Evolutionary conservation across 1,140 invertebrate genomes (phyloP), one percentile per base, ranked within the genome.

Genomic region (Brachionus plicatilis): DNA sequence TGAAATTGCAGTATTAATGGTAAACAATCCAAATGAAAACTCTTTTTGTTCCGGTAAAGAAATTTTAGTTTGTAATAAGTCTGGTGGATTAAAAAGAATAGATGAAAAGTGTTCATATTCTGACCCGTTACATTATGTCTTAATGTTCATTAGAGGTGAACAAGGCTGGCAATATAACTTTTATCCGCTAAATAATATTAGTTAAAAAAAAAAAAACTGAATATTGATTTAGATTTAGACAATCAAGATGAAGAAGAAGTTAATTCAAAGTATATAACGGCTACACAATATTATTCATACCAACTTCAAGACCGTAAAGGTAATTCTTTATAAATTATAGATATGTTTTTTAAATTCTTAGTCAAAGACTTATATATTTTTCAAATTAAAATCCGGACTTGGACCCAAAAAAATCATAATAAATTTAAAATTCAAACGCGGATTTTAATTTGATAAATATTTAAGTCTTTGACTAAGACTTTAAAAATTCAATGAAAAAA

Each of bases 1-100:
- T 83, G 88, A 89, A 68, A 85, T 88, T 53, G 88, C 88, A 37
- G 85, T 88, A 82, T 84, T 89, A 65, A 85, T 89, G 53, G 85
- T 87, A 11, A 87, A 88, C 53, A 85, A 87, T 85, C 11, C 29
- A 72, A 72, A 72, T 14, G 29, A 72, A 72, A 72, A 72, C 14
- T 8, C 29, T 37, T 17, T 72, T 41, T 72, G 68, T 41, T 8
- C 68, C n/a, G 86, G 86, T 56, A 37, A 37, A 56, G 47, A 60
- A 9, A 37, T 56, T 37, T 43, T 80, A 14, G 76, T 50, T n/a
- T 50, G 24, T 79, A 20, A 33, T 17, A 50, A 56, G 27, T 37
- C 17, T 29, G 60, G 50, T n/a, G 14, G 20, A n/a, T 12, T 68
- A 17, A 24, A 47, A 66, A 83, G 17, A n/a, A 83, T 83, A 11